Percentiles rank a stretch among this genome's conserved stretches.
These are phyloP conservation scores for Drosophila sechellia DNA, from an alignment of 1,140 invertebrate genomes.

Conservation along the genomic window DNA sequence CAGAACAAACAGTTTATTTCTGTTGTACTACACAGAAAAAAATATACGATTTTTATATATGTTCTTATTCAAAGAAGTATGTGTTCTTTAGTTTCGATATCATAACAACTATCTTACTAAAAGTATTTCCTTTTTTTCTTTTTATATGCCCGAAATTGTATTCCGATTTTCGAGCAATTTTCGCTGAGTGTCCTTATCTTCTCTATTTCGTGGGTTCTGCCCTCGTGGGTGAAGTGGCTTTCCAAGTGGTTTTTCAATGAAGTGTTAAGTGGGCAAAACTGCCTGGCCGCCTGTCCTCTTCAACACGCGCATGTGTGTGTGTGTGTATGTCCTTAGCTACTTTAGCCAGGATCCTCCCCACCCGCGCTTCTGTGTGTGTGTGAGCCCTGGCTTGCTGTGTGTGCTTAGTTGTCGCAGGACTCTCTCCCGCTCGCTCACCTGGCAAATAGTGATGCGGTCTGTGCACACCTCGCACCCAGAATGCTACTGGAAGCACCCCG, in stretches of 20 bases:
- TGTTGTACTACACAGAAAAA: background rate
- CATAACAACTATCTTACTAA: no score
- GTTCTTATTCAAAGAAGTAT: background rate
- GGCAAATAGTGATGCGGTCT: conserved; percentile 69
- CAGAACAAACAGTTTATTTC: conserved; percentile 52
- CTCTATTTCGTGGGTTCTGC: conserved; percentile 36
- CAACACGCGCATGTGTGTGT: background rate
- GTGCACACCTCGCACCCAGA: conserved; percentile 57
- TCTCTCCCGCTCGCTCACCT: conserved; percentile 17
- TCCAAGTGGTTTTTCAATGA: conserved; percentile 83
- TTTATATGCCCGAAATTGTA: no score
- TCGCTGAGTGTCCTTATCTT: background rate
- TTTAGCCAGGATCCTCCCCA: conserved; percentile 32
- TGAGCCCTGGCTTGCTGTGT: conserved; percentile 27
- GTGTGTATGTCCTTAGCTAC: conserved; percentile 38
- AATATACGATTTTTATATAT: background rate
- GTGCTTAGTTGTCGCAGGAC: conserved; percentile 67
- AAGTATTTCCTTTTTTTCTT: no score
- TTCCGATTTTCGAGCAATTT: background rate
- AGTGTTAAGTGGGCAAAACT: conserved; percentile 80
- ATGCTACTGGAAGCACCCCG: conserved; percentile 1
- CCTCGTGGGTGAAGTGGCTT: conserved; percentile 65
- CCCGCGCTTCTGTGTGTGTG: conserved; percentile 25
- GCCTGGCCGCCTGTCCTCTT: conserved; percentile 42
- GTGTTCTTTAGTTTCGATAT: no score